Conservation (phyloP, 92 coral and sea anemone genomes). For the Diadumene lineata region DNA sequence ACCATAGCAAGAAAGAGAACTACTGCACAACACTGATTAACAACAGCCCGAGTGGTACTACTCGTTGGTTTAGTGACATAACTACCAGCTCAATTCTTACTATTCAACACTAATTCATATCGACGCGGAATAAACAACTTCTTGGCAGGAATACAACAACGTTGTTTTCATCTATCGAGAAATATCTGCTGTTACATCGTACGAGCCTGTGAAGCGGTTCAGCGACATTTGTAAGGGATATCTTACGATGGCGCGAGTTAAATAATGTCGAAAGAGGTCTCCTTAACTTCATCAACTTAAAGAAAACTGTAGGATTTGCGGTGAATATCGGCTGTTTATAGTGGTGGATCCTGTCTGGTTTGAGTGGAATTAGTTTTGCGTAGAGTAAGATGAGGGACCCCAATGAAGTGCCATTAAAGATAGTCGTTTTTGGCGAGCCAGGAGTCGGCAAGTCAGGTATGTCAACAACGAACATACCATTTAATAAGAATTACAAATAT, state of each 20-base stretch:
- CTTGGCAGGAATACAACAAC: not conserved
- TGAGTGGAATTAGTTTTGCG: not conserved
- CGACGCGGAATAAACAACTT: not conserved
- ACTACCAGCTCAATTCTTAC: not conserved
- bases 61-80: not conserved
- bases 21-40: too few species aligned
- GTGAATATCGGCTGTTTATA: not conserved
- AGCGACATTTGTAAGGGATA: not conserved
- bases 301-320: not conserved
- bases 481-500: not conserved
- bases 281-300: not conserved
- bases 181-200: too few species aligned
- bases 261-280: not conserved
- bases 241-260: not conserved
- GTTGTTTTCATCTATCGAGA: too few species aligned
- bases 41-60: not conserved
- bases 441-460: constrained; percentile 81
- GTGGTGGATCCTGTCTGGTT: not conserved
- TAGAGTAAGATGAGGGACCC: constrained; percentile 26
- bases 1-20: too few species aligned
- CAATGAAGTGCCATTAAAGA: constrained; percentile 39
- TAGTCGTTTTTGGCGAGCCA: constrained; percentile 65
- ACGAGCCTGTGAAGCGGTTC: not conserved
- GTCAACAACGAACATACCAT: not conserved
- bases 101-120: not conserved